Conservation (phyloP, 2,113 vertebrate genomes). For the Orthonyx spaldingii region DNA sequence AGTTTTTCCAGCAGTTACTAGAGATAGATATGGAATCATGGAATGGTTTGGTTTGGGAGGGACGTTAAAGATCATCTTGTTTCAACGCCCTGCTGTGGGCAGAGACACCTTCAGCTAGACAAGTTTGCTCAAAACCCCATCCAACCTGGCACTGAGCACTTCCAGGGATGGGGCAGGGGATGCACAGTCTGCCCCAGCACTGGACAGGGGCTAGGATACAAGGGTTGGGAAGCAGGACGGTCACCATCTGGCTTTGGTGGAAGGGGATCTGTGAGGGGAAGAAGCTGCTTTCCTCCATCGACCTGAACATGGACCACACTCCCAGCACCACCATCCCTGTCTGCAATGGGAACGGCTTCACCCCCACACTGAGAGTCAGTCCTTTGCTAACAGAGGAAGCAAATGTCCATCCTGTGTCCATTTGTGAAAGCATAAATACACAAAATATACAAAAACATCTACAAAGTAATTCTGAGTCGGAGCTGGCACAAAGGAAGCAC, state of each 20-base stretch:
- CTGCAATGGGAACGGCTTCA: rapidly evolving
- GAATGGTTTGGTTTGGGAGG: neutral
- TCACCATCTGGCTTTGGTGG: neutral
- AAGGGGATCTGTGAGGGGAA: neutral
- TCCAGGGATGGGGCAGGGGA: neutral
- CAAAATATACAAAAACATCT: neutral
- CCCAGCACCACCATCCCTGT: neutral
- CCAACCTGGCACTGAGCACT: neutral
- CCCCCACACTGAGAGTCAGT: neutral
- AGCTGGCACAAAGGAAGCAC: neutral
- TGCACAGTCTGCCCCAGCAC: neutral
- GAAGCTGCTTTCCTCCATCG: neutral
- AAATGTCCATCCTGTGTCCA: neutral
- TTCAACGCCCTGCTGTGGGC: neutral
- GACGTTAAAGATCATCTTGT: neutral
- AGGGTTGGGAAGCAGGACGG: neutral
- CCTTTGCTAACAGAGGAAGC: neutral
- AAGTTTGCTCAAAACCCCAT: neutral
- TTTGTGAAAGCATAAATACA: neutral
- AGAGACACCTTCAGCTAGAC: neutral
- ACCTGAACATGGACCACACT: neutral
- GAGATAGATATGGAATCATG: neutral
- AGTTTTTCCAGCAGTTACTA: neutral
- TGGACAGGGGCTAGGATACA: neutral
- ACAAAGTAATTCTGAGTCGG: neutral